Evolutionary conservation across 2,113 vertebrate species (phyloP).

Genomic region (Pluvianellus socialis): DNA sequence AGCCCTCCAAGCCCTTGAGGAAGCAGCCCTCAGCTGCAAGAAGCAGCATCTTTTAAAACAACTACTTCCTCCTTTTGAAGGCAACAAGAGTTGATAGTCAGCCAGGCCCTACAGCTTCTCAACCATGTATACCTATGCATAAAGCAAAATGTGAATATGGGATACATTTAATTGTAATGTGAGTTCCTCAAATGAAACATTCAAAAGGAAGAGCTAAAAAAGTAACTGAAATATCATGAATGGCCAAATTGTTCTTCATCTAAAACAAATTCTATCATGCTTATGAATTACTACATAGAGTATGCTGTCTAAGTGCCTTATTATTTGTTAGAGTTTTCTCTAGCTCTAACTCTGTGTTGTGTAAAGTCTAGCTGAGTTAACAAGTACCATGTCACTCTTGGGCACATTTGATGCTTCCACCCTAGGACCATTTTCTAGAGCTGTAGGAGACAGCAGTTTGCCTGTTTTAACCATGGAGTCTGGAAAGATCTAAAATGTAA

Average conservation of each 20-base stretch:
- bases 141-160: not conserved
- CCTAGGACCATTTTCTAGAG: not conserved
- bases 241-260: not conserved
- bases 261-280: not conserved
- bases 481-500: not conserved
- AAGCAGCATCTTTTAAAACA: not conserved
- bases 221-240: not conserved
- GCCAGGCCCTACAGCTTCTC: not conserved
- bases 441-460: not conserved
- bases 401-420: not conserved
- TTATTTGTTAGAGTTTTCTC: not conserved
- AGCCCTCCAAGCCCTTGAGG: not conserved
- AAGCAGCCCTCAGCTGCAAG: not conserved
- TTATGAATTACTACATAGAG: not conserved
- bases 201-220: not conserved
- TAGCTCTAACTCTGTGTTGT: not conserved
- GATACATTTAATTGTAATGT: not conserved
- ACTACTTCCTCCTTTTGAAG: not conserved
- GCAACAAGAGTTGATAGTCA: not conserved
- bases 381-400: not conserved
- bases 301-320: not conserved
- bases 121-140: not conserved
- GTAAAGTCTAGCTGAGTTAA: not conserved
- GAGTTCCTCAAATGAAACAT: not conserved
- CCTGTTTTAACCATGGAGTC: not conserved